phyloP scores from a whole-genome alignment of 2,113 vertebrate genomes.

The Nothobranchius furzeri region DNA sequence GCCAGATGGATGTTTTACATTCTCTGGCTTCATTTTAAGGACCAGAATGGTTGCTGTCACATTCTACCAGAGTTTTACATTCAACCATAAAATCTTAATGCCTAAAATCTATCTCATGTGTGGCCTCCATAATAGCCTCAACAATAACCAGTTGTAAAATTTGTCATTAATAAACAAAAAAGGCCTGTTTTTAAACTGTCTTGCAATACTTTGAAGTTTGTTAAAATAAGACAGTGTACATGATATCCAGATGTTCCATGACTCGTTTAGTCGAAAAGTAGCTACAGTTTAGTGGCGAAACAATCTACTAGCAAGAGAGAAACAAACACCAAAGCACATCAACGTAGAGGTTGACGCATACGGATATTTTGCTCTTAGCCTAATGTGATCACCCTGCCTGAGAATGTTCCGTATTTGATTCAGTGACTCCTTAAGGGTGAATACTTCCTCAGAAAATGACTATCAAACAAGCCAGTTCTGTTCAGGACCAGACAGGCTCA shows the following conservation, averaged over 20 bases:
- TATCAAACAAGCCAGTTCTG: constrained; percentile 18
- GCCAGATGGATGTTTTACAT: constrained; percentile 25
- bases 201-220: constrained; percentile 14
- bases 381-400: constrained; percentile 26
- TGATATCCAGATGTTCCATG: not conserved
- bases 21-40: constrained; percentile 29
- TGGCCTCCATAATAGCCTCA: not conserved
- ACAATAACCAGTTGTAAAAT: not conserved
- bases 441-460: constrained; percentile 29
- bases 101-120: not conserved
- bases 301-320: constrained; percentile 9
- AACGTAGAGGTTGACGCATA: constrained; percentile 8
- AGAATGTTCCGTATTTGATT: constrained; percentile 27
- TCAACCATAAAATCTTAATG: constrained; percentile 37
- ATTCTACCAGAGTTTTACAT: constrained; percentile 54
- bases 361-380: constrained; percentile 23
- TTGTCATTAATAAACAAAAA: not conserved
- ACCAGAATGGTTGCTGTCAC: constrained; percentile 9
- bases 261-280: constrained; percentile 2
- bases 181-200: not conserved
- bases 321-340: constrained; percentile 23
- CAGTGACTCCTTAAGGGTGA: constrained; percentile 20
- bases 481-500: constrained; percentile 35
- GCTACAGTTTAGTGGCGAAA: constrained; percentile 8
- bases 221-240: constrained; percentile 2